Evolutionary conservation across 2,888 invertebrate species (phyloP), one percentile per base, ranked within the genome.

Genomic region (Oxyteleia sp.): DNA sequence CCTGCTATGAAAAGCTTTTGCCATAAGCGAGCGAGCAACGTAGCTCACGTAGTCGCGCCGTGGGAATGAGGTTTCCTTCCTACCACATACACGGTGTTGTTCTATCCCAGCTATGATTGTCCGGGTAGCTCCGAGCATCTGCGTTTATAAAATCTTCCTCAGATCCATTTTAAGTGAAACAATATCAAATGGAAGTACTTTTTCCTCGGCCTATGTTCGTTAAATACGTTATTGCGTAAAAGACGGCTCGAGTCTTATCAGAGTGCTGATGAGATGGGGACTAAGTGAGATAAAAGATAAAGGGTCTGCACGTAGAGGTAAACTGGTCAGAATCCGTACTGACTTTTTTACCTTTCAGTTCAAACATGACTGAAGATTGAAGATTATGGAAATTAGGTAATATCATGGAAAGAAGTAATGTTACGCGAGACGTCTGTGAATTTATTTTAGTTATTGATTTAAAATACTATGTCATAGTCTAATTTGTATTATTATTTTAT

Each of bases 81-180:
- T 45, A 29, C 18, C 15, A 20, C 35, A 32, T 55, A 66, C 49
- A 41, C 59, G 10, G 7, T 74, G 32, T 74, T 66, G 32, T 75
- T 75, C 69, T 61, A 69, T 81, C 66, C 55, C 32, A 18, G 41
- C 20, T 38, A 63, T 69, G 74, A 82, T 82, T 76, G 75, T 71
- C 51, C 82, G 43, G 63, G 63, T 55, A 69, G 68, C 63, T 55
- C 4, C 13, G 43, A 64, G 64, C 55, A 59, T 81, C 32, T 66
- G 29, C 74, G 61, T 38, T 81, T 69, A 63, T 69, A 47, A 61
- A 63, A 63, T 57, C 55, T 53, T 29, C 26, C 53, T 32, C 11
- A n/a, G 41, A 69, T 63, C 23, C 29, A 32, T 53, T 53, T 23
- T 5, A 35, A n/a, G 23, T 45, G 26, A 63, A 53, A 78, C 61